Evolutionary conservation across 2,888 invertebrate species (phyloP).

Genomic region (Dicycla oo): DNA sequence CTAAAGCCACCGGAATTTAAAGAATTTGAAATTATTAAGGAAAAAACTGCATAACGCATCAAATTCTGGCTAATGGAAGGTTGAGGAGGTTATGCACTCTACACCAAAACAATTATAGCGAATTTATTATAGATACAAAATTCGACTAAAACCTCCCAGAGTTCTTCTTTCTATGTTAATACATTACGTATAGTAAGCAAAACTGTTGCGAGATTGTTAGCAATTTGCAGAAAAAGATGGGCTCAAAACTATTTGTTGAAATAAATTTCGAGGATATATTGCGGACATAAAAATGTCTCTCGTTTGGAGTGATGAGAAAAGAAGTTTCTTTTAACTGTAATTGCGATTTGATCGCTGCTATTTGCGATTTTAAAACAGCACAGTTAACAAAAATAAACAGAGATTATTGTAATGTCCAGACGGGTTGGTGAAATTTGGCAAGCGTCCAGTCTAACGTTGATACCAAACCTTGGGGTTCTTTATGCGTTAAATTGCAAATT

Average conservation of each 20-base stretch:
- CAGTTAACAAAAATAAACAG: slow-evolving; percentile 76
- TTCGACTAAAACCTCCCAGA: background rate
- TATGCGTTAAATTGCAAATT: slow-evolving; percentile 71
- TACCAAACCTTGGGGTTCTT: slow-evolving; percentile 79
- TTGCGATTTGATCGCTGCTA: slow-evolving; percentile 64
- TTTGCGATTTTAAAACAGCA: slow-evolving; percentile 72
- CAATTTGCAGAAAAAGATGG: slow-evolving; percentile 40
- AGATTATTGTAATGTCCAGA: slow-evolving; percentile 77
- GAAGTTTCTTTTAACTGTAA: slow-evolving; percentile 48
- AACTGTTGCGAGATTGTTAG: slow-evolving; percentile 23
- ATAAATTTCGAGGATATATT: slow-evolving; percentile 45
- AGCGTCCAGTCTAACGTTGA: slow-evolving; percentile 72
- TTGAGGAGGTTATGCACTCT: slow-evolving; percentile 25
- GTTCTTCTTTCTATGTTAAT: slow-evolving; percentile 38
- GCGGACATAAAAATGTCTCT: slow-evolving; percentile 19
- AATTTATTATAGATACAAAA: slow-evolving; percentile 27
- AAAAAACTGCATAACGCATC: slow-evolving; percentile 4
- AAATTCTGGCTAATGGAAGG: slow-evolving; percentile 37
- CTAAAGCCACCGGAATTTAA: background rate
- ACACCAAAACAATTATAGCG: slow-evolving; percentile 28
- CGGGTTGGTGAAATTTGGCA: slow-evolving; percentile 77
- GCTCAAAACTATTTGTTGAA: slow-evolving; percentile 28
- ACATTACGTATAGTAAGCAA: slow-evolving; percentile 24
- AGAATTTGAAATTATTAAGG: background rate
- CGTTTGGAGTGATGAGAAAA: slow-evolving; percentile 39